Evolutionary conservation across 2,888 invertebrate species (phyloP).

Genomic region (Cremastobaeus sp.): DNA sequence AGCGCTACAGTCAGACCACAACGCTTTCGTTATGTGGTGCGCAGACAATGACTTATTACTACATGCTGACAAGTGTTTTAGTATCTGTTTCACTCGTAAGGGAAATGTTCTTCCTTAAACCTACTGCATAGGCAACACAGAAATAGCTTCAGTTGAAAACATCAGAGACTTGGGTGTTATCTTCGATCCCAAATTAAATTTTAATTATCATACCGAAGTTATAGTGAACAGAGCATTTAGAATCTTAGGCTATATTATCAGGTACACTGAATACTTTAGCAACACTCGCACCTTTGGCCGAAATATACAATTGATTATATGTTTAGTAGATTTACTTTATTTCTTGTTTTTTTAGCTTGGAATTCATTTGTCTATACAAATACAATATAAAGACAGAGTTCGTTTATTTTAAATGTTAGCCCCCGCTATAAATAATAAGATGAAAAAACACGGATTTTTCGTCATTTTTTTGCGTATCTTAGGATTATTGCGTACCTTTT

Average conservation of each 20-base stretch:
- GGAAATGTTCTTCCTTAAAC: neutral
- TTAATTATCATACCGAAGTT: constrained; percentile 2
- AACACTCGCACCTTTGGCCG: neutral
- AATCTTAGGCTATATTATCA: constrained; percentile 3
- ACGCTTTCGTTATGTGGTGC: neutral
- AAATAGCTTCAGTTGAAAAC: neutral
- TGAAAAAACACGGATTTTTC: no score
- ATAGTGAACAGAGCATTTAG: constrained; percentile 3
- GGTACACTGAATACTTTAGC: neutral
- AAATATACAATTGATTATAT: no score
- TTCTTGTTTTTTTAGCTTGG: no score
- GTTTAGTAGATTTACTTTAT: no score
- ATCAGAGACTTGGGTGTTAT: neutral
- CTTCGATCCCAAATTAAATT: constrained; percentile 1
- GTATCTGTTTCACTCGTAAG: neutral
- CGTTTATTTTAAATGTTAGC: no score
- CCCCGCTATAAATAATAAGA: no score
- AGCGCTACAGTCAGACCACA: neutral
- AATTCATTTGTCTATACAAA: no score
- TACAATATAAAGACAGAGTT: no score
- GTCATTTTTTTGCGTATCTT: no score
- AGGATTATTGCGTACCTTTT: no score
- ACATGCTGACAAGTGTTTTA: neutral
- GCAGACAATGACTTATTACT: neutral
- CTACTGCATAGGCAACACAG: neutral